phyloP scores from a whole-genome alignment of 1,140 invertebrate species.

The Varroa destructor region DNA sequence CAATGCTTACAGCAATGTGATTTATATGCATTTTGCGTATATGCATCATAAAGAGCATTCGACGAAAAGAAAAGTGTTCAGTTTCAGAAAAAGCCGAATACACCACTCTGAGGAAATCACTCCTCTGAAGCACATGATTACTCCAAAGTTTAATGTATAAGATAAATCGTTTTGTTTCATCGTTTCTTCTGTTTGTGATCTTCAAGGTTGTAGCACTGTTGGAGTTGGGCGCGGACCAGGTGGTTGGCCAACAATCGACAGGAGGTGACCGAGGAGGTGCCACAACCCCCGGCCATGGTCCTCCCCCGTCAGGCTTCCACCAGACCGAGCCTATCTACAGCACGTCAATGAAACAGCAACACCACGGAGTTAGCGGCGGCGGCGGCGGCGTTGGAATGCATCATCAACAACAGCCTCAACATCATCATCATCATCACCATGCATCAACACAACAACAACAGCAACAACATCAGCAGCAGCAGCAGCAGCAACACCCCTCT shows the following conservation, averaged over 20 bases:
- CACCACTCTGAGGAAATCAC: too few relatives aligned
- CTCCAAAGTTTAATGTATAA: too few relatives aligned
- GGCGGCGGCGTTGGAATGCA: background rate
- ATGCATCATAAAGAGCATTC: too few relatives aligned
- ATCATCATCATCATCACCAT: background rate
- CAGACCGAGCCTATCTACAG: constrained; percentile 27
- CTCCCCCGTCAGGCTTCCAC: constrained; percentile 22
- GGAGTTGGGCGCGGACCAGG: constrained; percentile 22
- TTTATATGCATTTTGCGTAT: too few relatives aligned
- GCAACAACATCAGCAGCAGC: background rate
- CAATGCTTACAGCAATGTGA: too few relatives aligned
- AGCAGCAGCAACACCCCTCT: background rate
- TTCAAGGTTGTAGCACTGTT: constrained; percentile 13
- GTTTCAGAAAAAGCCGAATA: too few relatives aligned
- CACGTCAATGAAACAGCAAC: constrained; percentile 23
- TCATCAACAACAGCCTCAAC: constrained; percentile 9
- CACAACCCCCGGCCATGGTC: constrained; percentile 11
- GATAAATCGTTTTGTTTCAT: too few relatives aligned
- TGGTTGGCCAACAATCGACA: constrained; percentile 3
- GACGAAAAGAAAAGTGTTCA: too few relatives aligned
- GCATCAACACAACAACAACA: constrained; percentile 2
- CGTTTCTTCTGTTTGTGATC: too few relatives aligned
- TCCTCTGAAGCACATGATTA: too few relatives aligned
- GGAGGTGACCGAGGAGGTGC: background rate
- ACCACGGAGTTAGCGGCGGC: background rate